phyloP scores from a whole-genome alignment of 2,888 invertebrate genomes.

The Gasteruption jaculator region DNA sequence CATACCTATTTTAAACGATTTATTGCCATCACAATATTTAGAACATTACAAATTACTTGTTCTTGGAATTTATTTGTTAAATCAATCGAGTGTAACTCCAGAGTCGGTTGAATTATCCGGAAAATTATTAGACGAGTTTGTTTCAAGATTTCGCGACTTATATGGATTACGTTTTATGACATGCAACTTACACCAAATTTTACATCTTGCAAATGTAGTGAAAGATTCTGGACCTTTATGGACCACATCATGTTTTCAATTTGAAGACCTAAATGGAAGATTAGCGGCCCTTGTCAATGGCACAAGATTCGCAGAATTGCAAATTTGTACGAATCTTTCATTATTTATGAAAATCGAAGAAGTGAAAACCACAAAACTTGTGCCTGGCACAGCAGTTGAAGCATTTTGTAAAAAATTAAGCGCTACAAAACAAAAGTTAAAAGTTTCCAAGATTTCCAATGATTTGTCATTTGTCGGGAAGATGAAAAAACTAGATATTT shows the following conservation, averaged over 20 bases:
- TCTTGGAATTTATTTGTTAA: conserved; percentile 14
- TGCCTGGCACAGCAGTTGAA: conserved; percentile 8
- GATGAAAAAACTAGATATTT: background rate
- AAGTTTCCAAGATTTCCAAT: conserved; percentile 9
- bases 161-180: conserved; percentile 18
- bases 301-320: conserved; percentile 17
- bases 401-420: conserved; percentile 12
- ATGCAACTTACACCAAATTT: conserved; percentile 16
- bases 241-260: conserved; percentile 20
- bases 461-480: conserved; percentile 9
- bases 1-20: conserved; percentile 12
- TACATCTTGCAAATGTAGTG: too few species aligned
- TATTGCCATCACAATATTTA: conserved; percentile 18
- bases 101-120: conserved; percentile 16
- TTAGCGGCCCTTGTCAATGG: conserved; percentile 15
- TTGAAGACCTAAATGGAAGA: conserved; percentile 21
- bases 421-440: conserved; percentile 11
- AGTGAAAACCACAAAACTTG: conserved; percentile 12
- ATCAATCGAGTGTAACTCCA: conserved; percentile 10
- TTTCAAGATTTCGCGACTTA: conserved; percentile 15
- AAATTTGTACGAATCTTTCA: conserved; percentile 16
- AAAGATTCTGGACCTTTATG: conserved; percentile 18
- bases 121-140: conserved; percentile 15
- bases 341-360: too few species aligned
- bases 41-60: too few species aligned